These are phyloP conservation scores for Atrina japonica DNA, from an alignment of 2,888 invertebrate genomes.

Conservation along the genomic window DNA sequence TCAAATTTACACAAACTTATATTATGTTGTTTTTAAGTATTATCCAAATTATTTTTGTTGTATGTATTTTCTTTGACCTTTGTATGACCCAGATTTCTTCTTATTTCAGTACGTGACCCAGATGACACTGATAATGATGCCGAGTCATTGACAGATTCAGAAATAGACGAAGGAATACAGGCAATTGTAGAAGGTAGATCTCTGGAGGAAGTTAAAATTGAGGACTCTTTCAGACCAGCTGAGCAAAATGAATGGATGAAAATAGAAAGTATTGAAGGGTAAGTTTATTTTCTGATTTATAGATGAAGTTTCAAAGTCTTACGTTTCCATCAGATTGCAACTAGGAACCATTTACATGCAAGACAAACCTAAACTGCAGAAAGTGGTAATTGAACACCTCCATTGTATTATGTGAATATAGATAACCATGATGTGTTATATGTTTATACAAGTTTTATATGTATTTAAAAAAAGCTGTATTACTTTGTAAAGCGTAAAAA, in stretches of 20 bases:
- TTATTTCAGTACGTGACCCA: conserved; percentile 8
- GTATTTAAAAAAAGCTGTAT: too few relatives aligned
- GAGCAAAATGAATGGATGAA: conserved; percentile 17
- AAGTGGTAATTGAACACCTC: too few relatives aligned
- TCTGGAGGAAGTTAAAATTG: not conserved
- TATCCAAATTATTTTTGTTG: too few relatives aligned
- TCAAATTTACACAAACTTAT: too few relatives aligned
- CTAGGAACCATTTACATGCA: too few relatives aligned
- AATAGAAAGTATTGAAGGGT: conserved; percentile 1
- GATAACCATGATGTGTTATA: too few relatives aligned
- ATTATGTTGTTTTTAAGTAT: too few relatives aligned
- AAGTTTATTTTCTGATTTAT: not conserved
- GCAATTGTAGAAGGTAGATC: conserved; percentile 74
- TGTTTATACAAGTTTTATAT: too few relatives aligned
- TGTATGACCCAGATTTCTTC: not conserved
- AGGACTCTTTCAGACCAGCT: not conserved
- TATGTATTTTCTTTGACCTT: not conserved
- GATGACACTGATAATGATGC: conserved; percentile 33
- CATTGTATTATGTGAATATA: too few relatives aligned
- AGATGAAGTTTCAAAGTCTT: not conserved
- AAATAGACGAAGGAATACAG: conserved; percentile 65
- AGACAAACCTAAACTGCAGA: too few relatives aligned
- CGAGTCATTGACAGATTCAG: conserved; percentile 68
- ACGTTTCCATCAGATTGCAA: not conserved
- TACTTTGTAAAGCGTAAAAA: not conserved